phyloP scores from a whole-genome alignment of 2,113 vertebrate genomes.

The Myotis lucifugus region DNA sequence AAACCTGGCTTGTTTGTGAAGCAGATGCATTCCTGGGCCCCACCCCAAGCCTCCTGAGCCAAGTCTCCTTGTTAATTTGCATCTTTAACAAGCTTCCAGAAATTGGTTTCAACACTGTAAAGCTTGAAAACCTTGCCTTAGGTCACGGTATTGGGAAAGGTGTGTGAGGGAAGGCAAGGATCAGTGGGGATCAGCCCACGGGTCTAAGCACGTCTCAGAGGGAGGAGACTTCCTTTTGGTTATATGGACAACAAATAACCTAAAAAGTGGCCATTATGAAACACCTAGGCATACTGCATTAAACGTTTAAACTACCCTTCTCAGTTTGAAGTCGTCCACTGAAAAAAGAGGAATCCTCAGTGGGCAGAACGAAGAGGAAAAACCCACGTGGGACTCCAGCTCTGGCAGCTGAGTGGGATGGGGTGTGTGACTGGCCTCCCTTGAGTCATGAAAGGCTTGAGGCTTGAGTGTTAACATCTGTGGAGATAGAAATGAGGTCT shows the following conservation, averaged over 20 bases:
- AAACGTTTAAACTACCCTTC: neutral
- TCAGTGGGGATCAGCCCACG: neutral
- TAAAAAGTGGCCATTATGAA: neutral
- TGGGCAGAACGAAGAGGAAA: neutral
- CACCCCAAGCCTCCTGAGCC: neutral
- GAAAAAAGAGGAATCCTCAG: neutral
- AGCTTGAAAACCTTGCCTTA: slow-evolving; percentile 6
- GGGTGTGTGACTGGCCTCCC: neutral
- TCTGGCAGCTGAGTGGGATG: neutral
- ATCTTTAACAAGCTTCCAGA: slow-evolving; percentile 5
- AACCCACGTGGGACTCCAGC: neutral
- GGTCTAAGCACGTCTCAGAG: neutral
- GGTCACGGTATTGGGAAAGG: neutral
- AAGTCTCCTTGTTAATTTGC: neutral
- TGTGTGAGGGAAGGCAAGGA: neutral
- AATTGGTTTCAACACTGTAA: neutral
- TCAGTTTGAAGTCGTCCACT: neutral
- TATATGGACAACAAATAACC: neutral
- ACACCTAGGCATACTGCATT: neutral
- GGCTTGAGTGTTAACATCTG: neutral
- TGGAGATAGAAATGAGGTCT: neutral
- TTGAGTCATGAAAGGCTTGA: neutral
- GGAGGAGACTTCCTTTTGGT: neutral
- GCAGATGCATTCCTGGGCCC: neutral
- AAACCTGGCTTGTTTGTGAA: neutral